Evolutionary conservation across 2,888 invertebrate species (phyloP).

Genomic region (Gastrophysa polygoni): DNA sequence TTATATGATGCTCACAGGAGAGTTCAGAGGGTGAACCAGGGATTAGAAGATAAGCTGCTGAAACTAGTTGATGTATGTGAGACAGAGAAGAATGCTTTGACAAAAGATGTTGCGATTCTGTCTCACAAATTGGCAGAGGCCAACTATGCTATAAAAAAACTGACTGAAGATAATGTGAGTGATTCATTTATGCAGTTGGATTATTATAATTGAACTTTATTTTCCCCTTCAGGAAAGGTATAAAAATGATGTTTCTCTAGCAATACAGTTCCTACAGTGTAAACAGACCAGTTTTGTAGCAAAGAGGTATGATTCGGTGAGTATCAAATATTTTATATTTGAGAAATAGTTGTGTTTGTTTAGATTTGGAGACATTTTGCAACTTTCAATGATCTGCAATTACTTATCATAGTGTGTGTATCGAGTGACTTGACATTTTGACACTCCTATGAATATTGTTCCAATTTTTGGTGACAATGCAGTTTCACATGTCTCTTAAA

Average conservation of each 20-base stretch:
- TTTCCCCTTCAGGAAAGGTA: slow-evolving; percentile 88
- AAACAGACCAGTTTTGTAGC: slow-evolving; percentile 94
- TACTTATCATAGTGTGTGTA: too few species aligned
- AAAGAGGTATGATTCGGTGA: slow-evolving; percentile 87
- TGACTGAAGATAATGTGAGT: slow-evolving; percentile 86
- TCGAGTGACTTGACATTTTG: too few species aligned
- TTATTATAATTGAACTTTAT: slow-evolving; percentile 26
- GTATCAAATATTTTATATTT: slow-evolving; percentile 52
- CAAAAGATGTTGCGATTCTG: slow-evolving; percentile 84
- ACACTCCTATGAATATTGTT: too few species aligned
- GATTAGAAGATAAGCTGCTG: slow-evolving; percentile 90
- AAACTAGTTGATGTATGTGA: slow-evolving; percentile 92
- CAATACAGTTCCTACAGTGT: slow-evolving; percentile 92
- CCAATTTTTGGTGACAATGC: too few species aligned
- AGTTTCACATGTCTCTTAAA: too few species aligned
- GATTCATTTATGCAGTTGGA: not conserved
- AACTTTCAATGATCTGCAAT: too few species aligned
- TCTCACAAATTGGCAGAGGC: slow-evolving; percentile 85
- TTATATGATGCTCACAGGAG: slow-evolving; percentile 92
- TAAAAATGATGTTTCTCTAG: slow-evolving; percentile 90
- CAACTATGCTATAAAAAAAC: slow-evolving; percentile 80
- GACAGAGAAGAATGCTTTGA: slow-evolving; percentile 84
- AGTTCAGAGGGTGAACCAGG: slow-evolving; percentile 93
- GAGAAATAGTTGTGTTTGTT: too few species aligned
- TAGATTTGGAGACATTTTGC: too few species aligned